Conservation (phyloP, 2,113 vertebrate species). For the Dipodomys ordii region DNA sequence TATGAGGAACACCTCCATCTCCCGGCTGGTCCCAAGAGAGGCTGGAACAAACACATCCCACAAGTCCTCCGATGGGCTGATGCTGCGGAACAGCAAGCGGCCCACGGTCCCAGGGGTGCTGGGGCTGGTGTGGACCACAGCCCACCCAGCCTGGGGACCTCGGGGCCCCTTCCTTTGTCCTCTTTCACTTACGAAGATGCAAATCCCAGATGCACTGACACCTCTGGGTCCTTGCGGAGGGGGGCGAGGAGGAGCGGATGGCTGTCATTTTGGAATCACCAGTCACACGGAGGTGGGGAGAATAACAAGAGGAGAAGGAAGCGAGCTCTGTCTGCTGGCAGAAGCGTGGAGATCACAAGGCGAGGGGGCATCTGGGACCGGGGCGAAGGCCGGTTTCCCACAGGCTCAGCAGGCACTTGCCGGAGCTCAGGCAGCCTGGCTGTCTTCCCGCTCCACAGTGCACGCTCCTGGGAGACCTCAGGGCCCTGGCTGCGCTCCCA, state of each 20-base stretch:
- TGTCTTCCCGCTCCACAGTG: constrained; percentile 85
- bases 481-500: constrained; percentile 1
- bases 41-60: constrained; percentile 15
- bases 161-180: neutral
- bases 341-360: constrained; percentile 72
- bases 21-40: constrained; percentile 81
- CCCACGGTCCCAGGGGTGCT: constrained; percentile 76
- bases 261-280: constrained; percentile 77
- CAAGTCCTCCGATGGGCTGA: neutral
- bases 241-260: constrained; percentile 68
- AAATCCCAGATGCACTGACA: neutral
- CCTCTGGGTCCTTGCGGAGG: constrained; percentile 88
- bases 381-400: constrained; percentile 68
- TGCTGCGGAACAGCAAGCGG: neutral
- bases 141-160: constrained; percentile 69
- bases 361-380: constrained; percentile 33
- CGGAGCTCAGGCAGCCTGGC: constrained; percentile 68
- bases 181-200: constrained; percentile 63
- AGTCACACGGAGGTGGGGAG: neutral
- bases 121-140: constrained; percentile 84
- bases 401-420: constrained; percentile 94
- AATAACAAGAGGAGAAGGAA: constrained; percentile 39
- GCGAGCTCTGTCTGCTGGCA: constrained; percentile 64
- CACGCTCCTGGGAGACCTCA: constrained; percentile 81
- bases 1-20: constrained; percentile 64